Percentiles rank a stretch among this genome's conserved stretches.
These are phyloP conservation scores for Mycteria americana DNA, from an alignment of 2,797 vertebrate species.

Conservation along the genomic window DNA sequence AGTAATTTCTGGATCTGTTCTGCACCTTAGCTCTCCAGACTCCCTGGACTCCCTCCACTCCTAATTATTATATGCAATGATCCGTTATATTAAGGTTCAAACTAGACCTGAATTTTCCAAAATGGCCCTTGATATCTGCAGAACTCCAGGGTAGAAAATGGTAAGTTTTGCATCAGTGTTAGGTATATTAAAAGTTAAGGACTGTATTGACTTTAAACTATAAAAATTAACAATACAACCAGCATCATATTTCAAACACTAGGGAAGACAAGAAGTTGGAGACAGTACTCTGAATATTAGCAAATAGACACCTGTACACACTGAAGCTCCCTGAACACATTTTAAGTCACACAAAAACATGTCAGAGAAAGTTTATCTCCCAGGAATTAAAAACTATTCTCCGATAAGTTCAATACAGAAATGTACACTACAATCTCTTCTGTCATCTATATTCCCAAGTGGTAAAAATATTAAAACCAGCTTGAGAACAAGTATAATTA, in stretches of 20 bases:
- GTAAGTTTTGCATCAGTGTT: not conserved
- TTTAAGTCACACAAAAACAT: not conserved
- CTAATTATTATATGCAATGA: not conserved
- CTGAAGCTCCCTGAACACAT: not conserved
- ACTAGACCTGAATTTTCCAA: not conserved
- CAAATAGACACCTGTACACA: not conserved
- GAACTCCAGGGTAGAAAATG: not conserved
- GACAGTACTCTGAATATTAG: not conserved
- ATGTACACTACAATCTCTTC: not conserved
- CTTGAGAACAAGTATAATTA: constrained; percentile 30
- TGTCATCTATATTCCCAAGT: not conserved
- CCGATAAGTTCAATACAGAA: not conserved
- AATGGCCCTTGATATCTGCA: not conserved
- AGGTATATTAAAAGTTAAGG: not conserved
- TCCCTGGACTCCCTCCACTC: not conserved
- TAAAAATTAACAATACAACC: not conserved
- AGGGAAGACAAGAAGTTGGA: not conserved
- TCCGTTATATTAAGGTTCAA: not conserved
- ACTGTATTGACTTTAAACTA: not conserved
- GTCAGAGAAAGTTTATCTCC: not conserved
- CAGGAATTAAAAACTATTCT: not conserved
- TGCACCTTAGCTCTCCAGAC: not conserved
- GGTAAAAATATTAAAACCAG: constrained; percentile 2
- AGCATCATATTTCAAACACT: not conserved
- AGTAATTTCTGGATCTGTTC: not conserved